Percentiles rank a stretch among this genome's conserved stretches.
phyloP scores from a whole-genome alignment of 2,797 vertebrate genomes.

The Iguana delicatissima region DNA sequence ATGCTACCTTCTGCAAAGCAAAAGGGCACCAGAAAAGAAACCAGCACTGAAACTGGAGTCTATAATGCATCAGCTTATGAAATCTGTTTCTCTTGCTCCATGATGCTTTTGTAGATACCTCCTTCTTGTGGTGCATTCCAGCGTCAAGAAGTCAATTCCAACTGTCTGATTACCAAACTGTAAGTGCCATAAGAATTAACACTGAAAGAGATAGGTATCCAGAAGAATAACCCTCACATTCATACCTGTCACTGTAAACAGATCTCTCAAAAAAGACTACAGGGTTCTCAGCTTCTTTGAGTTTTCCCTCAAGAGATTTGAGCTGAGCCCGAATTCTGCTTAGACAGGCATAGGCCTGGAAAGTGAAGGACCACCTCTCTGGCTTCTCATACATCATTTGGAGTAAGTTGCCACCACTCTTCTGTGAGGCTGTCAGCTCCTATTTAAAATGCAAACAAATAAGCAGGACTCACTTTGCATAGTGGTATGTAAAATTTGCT shows the following conservation, averaged over 20 bases:
- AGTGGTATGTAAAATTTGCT: not conserved
- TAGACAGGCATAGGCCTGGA: slow-evolving; percentile 94
- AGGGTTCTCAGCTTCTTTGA: slow-evolving; percentile 81
- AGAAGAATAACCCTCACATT: not conserved
- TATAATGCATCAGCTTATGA: too few relatives aligned
- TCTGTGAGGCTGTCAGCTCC: slow-evolving; percentile 92
- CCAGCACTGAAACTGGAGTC: not conserved
- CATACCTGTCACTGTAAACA: slow-evolving; percentile 94
- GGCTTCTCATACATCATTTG: slow-evolving; percentile 96
- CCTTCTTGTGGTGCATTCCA: not conserved
- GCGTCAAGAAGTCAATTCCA: too few relatives aligned
- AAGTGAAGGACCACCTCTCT: slow-evolving; percentile 93
- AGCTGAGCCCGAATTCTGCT: slow-evolving; percentile 93
- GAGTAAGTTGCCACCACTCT: slow-evolving; percentile 90
- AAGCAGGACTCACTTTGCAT: not conserved
- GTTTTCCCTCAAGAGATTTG: slow-evolving; percentile 79
- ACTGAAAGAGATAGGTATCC: not conserved
- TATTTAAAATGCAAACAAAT: slow-evolving; percentile 61
- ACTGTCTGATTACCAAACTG: not conserved
- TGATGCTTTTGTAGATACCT: not conserved
- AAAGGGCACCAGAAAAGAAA: not conserved
- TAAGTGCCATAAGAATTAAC: not conserved
- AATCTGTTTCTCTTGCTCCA: too few relatives aligned
- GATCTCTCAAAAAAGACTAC: slow-evolving; percentile 93
- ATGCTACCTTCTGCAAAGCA: not conserved